Evolutionary conservation across 2,888 invertebrate genomes (phyloP).

Genomic region (Acrobasis repandana): DNA sequence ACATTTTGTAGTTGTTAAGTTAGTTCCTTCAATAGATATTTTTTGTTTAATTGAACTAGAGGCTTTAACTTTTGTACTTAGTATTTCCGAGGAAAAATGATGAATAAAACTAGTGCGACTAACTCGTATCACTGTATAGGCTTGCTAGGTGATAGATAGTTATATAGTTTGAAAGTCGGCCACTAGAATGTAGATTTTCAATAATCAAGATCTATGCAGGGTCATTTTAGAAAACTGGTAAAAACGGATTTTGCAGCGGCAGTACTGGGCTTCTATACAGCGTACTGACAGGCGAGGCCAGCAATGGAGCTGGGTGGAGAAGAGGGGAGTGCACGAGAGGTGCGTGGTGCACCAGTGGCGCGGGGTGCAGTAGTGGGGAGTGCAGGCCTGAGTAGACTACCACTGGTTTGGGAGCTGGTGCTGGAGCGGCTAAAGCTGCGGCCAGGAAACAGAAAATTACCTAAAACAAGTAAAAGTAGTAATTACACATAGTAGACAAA

Average conservation of each 20-base stretch:
- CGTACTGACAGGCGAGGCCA: constrained; percentile 39
- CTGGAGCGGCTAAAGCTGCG: constrained; percentile 43
- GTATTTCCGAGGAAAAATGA: too few species aligned
- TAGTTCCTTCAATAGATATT: too few species aligned
- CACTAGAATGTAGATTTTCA: not conserved
- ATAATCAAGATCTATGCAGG: not conserved
- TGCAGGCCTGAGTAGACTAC: constrained; percentile 48
- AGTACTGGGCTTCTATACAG: constrained; percentile 43
- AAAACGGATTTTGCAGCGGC: constrained; percentile 28
- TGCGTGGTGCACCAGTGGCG: constrained; percentile 53
- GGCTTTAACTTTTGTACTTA: too few species aligned
- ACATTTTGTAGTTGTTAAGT: too few species aligned
- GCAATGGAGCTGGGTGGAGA: constrained; percentile 26
- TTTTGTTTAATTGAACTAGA: too few species aligned
- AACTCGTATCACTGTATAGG: too few species aligned
- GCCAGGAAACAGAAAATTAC: constrained; percentile 46
- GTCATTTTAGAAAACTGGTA: constrained; percentile 8
- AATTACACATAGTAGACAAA: constrained; percentile 23
- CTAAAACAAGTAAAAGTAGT: constrained; percentile 37
- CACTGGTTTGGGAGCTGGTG: constrained; percentile 55
- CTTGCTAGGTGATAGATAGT: too few species aligned
- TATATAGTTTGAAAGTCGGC: too few species aligned
- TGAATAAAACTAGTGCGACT: too few species aligned
- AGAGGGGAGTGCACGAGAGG: constrained; percentile 48
- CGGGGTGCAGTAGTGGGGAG: constrained; percentile 47